These are phyloP conservation scores for Exaiptasia diaphana DNA, from an alignment of 64 coral and sea anemone genomes.

Conservation along the genomic window DNA sequence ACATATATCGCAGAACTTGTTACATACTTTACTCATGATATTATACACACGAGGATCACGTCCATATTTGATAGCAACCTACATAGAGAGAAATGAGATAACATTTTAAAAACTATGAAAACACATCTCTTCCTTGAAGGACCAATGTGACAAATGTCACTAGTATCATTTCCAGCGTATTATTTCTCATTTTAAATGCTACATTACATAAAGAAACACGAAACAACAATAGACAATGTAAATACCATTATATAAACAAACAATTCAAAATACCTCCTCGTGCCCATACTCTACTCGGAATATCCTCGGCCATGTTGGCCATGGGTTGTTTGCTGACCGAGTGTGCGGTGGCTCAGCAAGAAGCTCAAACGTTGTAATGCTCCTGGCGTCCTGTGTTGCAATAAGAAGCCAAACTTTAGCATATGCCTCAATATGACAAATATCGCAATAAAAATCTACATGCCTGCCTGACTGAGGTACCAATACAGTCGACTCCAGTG, in stretches of 20 bases:
- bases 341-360: conserved; percentile 61
- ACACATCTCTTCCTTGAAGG: too few relatives aligned
- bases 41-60: conserved; percentile 84
- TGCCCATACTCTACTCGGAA: conserved; percentile 96
- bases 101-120: not conserved
- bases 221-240: too few relatives aligned
- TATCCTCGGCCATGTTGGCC: conserved; percentile 89
- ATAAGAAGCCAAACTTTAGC: too few relatives aligned
- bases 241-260: too few relatives aligned
- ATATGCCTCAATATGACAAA: not conserved
- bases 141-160: too few relatives aligned
- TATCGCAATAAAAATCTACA: not conserved
- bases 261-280: conserved; percentile 63
- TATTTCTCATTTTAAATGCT: too few relatives aligned
- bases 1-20: not conserved
- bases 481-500: conserved; percentile 93
- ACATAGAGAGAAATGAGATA: not conserved
- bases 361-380: conserved; percentile 88
- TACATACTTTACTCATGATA: conserved; percentile 89
- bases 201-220: too few relatives aligned
- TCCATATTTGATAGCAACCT: conserved; percentile 92
- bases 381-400: conserved; percentile 72
- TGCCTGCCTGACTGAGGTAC: conserved; percentile 87
- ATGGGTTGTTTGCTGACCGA: conserved; percentile 72
- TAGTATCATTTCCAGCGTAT: too few relatives aligned